Evolutionary conservation across 2,888 invertebrate genomes (phyloP), one percentile per base, ranked within the genome.

Genomic region (Harpalus rufipes): DNA sequence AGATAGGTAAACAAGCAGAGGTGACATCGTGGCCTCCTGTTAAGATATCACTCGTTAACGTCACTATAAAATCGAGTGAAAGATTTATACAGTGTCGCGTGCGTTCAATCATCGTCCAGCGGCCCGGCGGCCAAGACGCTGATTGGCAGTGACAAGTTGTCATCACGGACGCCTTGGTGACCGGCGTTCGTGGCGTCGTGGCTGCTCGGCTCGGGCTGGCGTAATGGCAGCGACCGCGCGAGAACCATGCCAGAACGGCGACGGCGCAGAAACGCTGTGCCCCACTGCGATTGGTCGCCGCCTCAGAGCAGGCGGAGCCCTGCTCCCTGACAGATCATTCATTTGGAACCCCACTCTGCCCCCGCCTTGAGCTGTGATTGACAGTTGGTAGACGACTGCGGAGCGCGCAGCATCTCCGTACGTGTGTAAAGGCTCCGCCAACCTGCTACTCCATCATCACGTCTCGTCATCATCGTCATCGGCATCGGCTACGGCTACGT

Each of bases 361-460:
- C 91, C 90, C 90, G 90, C 90, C 90, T 90, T 89, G 90, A 91
- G 91, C 91, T 91, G 92, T 93, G 93, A 93, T 93, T 93, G 93
- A 93, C 93, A 93, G 93, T 93, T 93, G 92, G 93, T 93, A 93
- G 93, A 93, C 92, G 93, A 93, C 93, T 92, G 92, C 93, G 93
- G 93, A 92, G 91, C 92, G 93, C 93, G 93, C 92, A 93, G 92
- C 92, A 92, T 90, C 93, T 92, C 90, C 65, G 74, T 79, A 61
- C 76, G 86, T 84, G 80, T 65, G 81, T 81, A 90, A 90, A 90
- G 90, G 90, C 88, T 90, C 74, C 81, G 76, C 76, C 44, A 51
- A 51, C 12, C 51, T 68, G 25, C 56, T 56, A 32, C 21, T 76
- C 78, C 56, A 56, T 78, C 78, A 58, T 76, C 76, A 44, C 39